These are phyloP conservation scores for Pseudanteris insignis DNA, from an alignment of 2,888 invertebrate species.

Conservation along the genomic window DNA sequence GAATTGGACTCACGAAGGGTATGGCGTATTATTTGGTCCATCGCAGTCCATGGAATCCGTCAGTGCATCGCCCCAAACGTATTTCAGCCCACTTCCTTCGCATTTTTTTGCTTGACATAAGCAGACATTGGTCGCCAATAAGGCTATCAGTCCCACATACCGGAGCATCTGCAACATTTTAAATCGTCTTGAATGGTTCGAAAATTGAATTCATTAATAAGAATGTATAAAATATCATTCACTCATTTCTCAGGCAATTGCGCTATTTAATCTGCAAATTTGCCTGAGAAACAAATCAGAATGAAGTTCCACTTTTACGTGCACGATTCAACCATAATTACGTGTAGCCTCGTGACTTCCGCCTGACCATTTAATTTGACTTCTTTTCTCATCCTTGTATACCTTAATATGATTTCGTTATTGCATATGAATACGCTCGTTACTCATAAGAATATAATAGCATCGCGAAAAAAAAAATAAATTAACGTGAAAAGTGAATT, in stretches of 20 bases:
- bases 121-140: conserved; percentile 47
- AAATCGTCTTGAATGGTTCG: conserved; percentile 1
- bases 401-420: too few species aligned
- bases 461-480: too few species aligned
- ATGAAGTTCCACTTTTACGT: neutral
- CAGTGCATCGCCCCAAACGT: conserved; percentile 88
- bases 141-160: conserved; percentile 53
- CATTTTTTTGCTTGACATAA: conserved; percentile 64
- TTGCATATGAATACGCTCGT: too few species aligned
- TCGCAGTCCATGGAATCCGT: conserved; percentile 79
- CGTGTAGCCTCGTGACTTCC: conserved; percentile 17
- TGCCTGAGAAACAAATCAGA: too few species aligned
- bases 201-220: neutral
- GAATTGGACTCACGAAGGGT: conserved; percentile 77
- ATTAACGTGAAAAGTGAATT: too few species aligned
- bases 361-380: conserved; percentile 17
- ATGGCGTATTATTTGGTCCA: conserved; percentile 84
- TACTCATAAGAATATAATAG: too few species aligned
- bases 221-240: too few species aligned
- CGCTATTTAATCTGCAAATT: too few species aligned
- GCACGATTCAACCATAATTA: conserved; percentile 14
- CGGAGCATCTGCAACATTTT: conserved; percentile 55
- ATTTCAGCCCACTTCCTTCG: conserved; percentile 77
- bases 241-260: too few species aligned
- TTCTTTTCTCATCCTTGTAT: conserved; percentile 6